Base-by-base conservation (phyloP, 2,113 vertebrate species). In the Pterophyllum scalare region DNA sequence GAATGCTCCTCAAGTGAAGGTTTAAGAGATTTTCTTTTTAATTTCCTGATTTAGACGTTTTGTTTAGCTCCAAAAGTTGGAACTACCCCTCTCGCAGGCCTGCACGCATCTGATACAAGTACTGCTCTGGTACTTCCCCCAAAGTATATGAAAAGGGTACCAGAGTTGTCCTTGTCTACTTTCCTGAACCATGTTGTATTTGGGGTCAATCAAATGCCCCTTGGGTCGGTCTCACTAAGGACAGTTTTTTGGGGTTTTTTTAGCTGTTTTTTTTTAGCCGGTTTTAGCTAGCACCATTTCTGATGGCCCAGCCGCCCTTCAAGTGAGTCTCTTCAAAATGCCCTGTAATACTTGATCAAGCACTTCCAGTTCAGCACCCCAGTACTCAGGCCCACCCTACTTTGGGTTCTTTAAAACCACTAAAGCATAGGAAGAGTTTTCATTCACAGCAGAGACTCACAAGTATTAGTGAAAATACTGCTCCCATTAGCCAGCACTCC, bases 381-480 rank as follows among this genome's bases (percentile, higher is more conserved):
- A 13, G 8, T 9, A 13, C 10, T 22, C 33, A 62, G 20, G 3
- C 60, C 12, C 31, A 14, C n/a, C 38, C 20, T 11, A 38, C 33
- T 62, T 22, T 13, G 33, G 14, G 20, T 26, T 22, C 10, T 4
- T 49, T 46, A 10, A 38, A 33, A 33, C 9, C 35, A 38, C 35
- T 38, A 38, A 38, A 10, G 35, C 33, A 33, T 33, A 33, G 33
- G 33, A 33, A 33, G 33, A 6, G 6, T 33, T 33, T 33, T 33
- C 33, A 33, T 7, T 7, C 33, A 33, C 33, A 33, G 33, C 33
- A 33, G 33, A 33, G 38, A 40, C 38, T 40, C 28, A 5, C 49
- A 19, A 12, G 11, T 12, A 54, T 99, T 99, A 99, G 99, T 99
- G 97, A 98, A 99, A 99, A 99, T 40, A 12, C 10, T 40, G 40